Evolutionary conservation across 2,888 invertebrate genomes (phyloP).

Genomic region (Ennomos fuscantarius): DNA sequence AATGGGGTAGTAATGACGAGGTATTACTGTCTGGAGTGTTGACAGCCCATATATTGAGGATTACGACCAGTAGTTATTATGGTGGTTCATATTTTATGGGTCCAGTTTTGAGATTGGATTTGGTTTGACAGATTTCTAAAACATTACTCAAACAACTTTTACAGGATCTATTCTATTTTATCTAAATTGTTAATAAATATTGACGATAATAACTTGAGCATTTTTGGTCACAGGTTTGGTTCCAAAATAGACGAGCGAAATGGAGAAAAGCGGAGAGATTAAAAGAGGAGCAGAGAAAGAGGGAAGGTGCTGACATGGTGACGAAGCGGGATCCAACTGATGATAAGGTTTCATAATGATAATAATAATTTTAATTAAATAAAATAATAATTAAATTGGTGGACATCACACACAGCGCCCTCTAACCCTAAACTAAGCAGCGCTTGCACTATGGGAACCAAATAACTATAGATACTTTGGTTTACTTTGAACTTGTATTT

Average conservation of each 20-base stretch:
- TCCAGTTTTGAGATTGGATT: constrained; percentile 25
- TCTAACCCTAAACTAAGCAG: too few species aligned
- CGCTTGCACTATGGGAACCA: too few species aligned
- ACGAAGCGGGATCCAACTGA: constrained; percentile 86
- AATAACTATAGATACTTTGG: too few species aligned
- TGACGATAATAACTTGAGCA: background rate
- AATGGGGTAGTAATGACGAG: constrained; percentile 74
- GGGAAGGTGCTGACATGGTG: constrained; percentile 89
- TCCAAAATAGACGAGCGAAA: constrained; percentile 96
- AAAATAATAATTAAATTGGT: too few species aligned
- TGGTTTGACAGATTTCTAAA: constrained; percentile 18
- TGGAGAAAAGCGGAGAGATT: constrained; percentile 96
- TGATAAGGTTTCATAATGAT: constrained; percentile 84
- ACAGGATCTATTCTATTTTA: too few species aligned
- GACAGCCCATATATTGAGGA: constrained; percentile 69
- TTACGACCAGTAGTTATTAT: constrained; percentile 51
- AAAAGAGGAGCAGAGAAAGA: constrained; percentile 95
- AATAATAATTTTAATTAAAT: too few species aligned
- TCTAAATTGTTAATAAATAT: too few species aligned
- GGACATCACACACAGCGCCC: too few species aligned
- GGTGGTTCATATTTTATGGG: constrained; percentile 47
- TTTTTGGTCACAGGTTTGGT: constrained; percentile 90
- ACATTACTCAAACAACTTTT: constrained; percentile 1
- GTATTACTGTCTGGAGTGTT: constrained; percentile 68
- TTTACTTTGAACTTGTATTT: too few species aligned